phyloP scores from a whole-genome alignment of 2,888 invertebrate genomes.

The Drosophila prolongata region DNA sequence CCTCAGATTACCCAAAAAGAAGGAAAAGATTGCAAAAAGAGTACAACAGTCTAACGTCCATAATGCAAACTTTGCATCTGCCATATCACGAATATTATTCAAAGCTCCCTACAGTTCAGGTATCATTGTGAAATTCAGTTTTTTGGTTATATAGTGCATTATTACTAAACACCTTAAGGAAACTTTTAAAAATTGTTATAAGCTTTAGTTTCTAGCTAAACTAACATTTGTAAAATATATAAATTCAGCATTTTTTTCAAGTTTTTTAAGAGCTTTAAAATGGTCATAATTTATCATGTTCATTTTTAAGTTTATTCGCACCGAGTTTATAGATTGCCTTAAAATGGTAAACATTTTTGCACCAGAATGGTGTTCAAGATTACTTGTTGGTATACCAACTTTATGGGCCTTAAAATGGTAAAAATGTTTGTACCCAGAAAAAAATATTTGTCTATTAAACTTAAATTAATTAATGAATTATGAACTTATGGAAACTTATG shows the following conservation, averaged over 20 bases:
- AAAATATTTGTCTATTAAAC: not conserved
- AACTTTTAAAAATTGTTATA: not conserved
- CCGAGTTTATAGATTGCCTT: not conserved
- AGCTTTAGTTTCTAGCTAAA: not conserved
- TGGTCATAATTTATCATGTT: not conserved
- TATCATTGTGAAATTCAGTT: not conserved
- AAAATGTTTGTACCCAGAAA: not conserved
- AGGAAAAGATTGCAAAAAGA: conserved; percentile 4
- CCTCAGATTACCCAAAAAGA: conserved; percentile 44
- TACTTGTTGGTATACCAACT: not conserved
- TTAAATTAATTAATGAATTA: too few species aligned
- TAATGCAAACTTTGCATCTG: conserved; percentile 13
- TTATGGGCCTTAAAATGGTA: not conserved
- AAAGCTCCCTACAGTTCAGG: not conserved
- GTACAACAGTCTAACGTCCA: not conserved
- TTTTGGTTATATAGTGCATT: not conserved
- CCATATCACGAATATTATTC: not conserved
- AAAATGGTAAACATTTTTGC: too few species aligned
- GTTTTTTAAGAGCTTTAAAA: not conserved
- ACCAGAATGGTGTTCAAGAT: not conserved
- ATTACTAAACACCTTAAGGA: not conserved
- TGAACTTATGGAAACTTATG: too few species aligned
- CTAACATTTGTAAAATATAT: too few species aligned
- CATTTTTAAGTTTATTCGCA: not conserved
- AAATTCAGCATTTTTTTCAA: not conserved